A percentile compares a stretch with the other conserved stretches of the same genome.
These are phyloP conservation scores for Pimpla rufipes DNA, from an alignment of 2,888 invertebrate genomes.

Conservation along the genomic window DNA sequence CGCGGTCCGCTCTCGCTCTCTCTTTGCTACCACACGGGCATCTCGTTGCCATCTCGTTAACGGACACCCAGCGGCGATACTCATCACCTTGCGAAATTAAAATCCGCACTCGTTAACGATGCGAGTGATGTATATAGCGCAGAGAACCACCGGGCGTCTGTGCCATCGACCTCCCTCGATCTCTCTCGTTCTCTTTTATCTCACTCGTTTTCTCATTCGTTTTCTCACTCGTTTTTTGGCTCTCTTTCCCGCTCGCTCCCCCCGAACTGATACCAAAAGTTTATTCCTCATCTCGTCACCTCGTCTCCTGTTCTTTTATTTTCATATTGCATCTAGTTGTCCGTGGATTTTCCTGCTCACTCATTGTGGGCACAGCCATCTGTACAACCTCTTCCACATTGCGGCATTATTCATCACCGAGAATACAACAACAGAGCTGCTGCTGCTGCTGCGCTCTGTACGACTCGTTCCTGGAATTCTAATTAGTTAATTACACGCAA, in stretches of 20 bases:
- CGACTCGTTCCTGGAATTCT: slow-evolving; percentile 25
- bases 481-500: slow-evolving; percentile 34
- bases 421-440: too few relatives aligned
- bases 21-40: not conserved
- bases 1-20: slow-evolving; percentile 17
- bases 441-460: not conserved
- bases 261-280: slow-evolving; percentile 21
- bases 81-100: slow-evolving; percentile 57
- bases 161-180: too few relatives aligned
- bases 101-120: slow-evolving; percentile 47
- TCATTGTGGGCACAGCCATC: not conserved
- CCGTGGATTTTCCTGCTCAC: slow-evolving; percentile 4
- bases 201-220: not conserved
- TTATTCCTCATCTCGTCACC: slow-evolving; percentile 17
- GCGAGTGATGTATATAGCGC: slow-evolving; percentile 10
- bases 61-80: slow-evolving; percentile 56
- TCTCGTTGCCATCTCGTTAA: slow-evolving; percentile 51
- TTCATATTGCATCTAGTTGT: not conserved
- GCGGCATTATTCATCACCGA: slow-evolving; percentile 31
- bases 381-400: slow-evolving; percentile 6
- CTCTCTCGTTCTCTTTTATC: not conserved
- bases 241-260: not conserved
- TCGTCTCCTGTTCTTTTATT: not conserved
- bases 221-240: not conserved
- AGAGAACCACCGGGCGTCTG: not conserved